Evolutionary conservation across 2,888 invertebrate genomes (phyloP).

Genomic region (Brachylomia viminalis): DNA sequence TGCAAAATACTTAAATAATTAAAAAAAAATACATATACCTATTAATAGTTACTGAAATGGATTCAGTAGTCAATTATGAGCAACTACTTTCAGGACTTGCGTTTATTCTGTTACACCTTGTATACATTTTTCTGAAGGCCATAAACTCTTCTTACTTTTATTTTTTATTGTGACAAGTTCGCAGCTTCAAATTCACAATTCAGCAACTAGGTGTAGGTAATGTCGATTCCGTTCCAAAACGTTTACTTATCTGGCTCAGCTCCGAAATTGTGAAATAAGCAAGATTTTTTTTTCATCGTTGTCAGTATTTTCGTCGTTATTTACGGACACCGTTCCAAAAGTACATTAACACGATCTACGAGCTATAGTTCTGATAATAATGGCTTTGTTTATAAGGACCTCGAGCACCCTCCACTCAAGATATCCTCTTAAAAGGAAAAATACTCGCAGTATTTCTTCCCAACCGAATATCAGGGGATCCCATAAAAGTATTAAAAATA

Average conservation of each 20-base stretch:
- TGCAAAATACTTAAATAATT: too few species aligned
- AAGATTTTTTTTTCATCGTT: constrained; percentile 30
- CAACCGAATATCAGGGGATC: constrained; percentile 65
- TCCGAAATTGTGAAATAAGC: constrained; percentile 14
- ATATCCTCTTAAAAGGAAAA: constrained; percentile 69
- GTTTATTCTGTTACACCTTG: too few species aligned
- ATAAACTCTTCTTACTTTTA: too few species aligned
- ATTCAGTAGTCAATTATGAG: too few species aligned
- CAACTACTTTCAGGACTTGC: too few species aligned
- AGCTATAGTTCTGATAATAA: constrained; percentile 86
- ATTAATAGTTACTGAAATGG: too few species aligned
- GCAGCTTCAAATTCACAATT: background rate
- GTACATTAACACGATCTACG: constrained; percentile 84
- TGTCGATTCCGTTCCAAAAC: constrained; percentile 39
- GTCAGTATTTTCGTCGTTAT: constrained; percentile 67
- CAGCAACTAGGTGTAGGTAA: background rate
- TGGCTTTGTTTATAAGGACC: constrained; percentile 84
- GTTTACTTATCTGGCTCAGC: constrained; percentile 6
- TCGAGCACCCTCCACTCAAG: constrained; percentile 75
- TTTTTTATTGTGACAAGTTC: background rate
- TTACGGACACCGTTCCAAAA: constrained; percentile 75
- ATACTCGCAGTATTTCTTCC: constrained; percentile 68
- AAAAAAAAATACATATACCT: too few species aligned
- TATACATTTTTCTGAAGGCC: background rate
- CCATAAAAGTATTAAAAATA: constrained; percentile 31